A percentile compares a stretch with the other conserved stretches of the same genome.
These are phyloP conservation scores for Parnassius glacialis DNA, from an alignment of 2,888 invertebrate genomes.

Conservation along the genomic window DNA sequence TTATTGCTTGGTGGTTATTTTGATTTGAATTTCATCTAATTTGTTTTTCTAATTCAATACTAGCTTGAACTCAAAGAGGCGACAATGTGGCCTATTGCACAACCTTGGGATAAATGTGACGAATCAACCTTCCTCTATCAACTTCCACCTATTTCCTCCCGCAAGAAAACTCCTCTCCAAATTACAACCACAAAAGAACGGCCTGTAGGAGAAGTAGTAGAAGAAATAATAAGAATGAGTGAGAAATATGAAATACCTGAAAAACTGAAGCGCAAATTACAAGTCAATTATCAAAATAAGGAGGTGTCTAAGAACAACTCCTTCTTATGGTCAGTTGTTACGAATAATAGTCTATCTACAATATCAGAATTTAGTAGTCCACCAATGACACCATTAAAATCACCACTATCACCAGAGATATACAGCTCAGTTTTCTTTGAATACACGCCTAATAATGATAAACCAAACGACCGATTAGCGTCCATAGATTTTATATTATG, in stretches of 20 bases:
- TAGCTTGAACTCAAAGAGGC: slow-evolving; percentile 71
- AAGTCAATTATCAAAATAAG: slow-evolving; percentile 40
- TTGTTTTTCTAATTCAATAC: slow-evolving; percentile 51
- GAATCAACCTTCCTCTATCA: slow-evolving; percentile 58
- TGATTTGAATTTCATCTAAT: slow-evolving; percentile 34
- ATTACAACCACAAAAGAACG: slow-evolving; percentile 35
- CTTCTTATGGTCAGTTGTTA: slow-evolving; percentile 54
- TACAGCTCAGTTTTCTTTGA: slow-evolving; percentile 72
- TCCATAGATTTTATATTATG: slow-evolving; percentile 71
- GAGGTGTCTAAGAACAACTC: slow-evolving; percentile 57
- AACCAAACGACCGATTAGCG: slow-evolving; percentile 51
- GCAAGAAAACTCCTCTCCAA: slow-evolving; percentile 33
- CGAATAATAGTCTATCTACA: slow-evolving; percentile 56
- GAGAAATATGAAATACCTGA: slow-evolving; percentile 57
- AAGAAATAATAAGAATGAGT: slow-evolving; percentile 54
- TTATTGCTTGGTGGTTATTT: slow-evolving; percentile 30
- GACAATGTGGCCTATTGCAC: slow-evolving; percentile 58
- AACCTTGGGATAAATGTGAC: slow-evolving; percentile 67
- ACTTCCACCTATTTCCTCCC: slow-evolving; percentile 44
- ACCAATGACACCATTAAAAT: slow-evolving; percentile 42
- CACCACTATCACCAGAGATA: slow-evolving; percentile 57
- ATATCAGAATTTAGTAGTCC: slow-evolving; percentile 61
- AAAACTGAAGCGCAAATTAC: slow-evolving; percentile 50
- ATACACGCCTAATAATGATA: slow-evolving; percentile 49
- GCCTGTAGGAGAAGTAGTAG: slow-evolving; percentile 55